Evolutionary conservation across 2,888 invertebrate species (phyloP), one percentile per base, ranked within the genome.

Genomic region (Agrotis exclamationis): DNA sequence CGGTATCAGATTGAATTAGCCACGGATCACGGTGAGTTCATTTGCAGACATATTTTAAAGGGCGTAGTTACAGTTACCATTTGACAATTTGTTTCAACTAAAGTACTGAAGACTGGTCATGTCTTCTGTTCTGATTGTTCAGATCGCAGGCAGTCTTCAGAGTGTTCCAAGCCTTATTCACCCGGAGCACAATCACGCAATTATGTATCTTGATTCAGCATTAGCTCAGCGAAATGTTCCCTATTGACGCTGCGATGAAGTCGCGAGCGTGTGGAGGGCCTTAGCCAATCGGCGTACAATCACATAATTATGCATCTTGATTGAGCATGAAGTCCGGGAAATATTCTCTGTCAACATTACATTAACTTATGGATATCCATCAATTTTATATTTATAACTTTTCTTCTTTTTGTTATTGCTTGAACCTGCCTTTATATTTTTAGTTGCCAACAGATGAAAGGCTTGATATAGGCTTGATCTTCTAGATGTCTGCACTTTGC

Each of bases 251-350:
- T 62, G 33, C 63, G 53, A 33, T 69, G 56, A 45, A 68, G 77
- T 64, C 66, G 77, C 77, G 13, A 60, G 50, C 56, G 39, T 67
- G 71, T 54, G 47, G 53, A 63, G 56, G 20, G 63, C 82, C 77
- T 60, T 76, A 79, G 22, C 51, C 63, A 76, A 77, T 76, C 71
- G 82, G 18, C 28, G 20, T 67, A 57, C 71, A 81, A 79, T 81
- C 56, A 56, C 70, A 70, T 70, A 76, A 79, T 79, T 70, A 81
- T 65, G 47, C 20, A 63, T 58, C 53, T 75, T 68, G 75, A 80
- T 80, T 58, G 63, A 58, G 51, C 63, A 57, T 80, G 50, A 47
- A 58, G 39, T 22, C 54, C 60, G 18, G 20, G 58, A 56, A 59
- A 63, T 63, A 68, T 51, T 63, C 18, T 74, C 20, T 63, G 20